Base-by-base conservation (phyloP, 2,113 vertebrate species). In the Limnothrissa miodon region DNA sequence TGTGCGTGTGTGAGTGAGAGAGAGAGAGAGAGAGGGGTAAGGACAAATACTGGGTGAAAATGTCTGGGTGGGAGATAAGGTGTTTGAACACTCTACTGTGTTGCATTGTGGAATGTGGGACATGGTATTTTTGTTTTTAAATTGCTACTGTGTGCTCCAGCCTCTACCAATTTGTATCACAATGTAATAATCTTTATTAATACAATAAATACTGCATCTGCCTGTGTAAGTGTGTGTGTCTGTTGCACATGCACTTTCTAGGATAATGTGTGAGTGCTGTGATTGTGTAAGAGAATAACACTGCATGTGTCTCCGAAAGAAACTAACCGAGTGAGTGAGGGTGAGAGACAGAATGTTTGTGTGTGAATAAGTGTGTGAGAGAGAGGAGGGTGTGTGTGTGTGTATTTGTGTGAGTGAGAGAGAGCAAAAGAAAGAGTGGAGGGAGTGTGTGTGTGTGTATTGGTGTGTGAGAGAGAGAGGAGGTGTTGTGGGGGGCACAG, bases 1-100 rank as follows among this genome's bases (percentile, higher is more conserved):
- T 70, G 29, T 66, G n/a, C 4, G 83, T 78, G 62, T 70, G n/a
- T 11, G 62, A 36, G 62, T 33, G 62, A 33, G 79, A 91, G 90
- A 89, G 87, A 83, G 89, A 83, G 48, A 83, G 83, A 79, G 5
- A 86, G 86, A 83, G 78, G 17, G 48, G 81, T 82, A 86, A 46
- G 17, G 79, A 0, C 56, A 86, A 45, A 39, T 21, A 80, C 78
- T 82, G 33, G 48, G 48, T 19, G 21, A 7, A 17, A 0, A 48
- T 11, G 15, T 15, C 2, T 42, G 42, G 42, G 42, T 42, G 42
- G 42, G 42, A 42, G 42, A 42, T 42, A 42, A 42, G 6, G 42
- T 42, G 42, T 42, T 2, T 4, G 42, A 42, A 42, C 6, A 42
- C 51, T 56, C 6, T 56, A 21, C 21, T 53, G 51, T 19, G 19